These are phyloP conservation scores for Ectobius pallidus DNA, from an alignment of 2,888 invertebrate genomes.

Conservation along the genomic window DNA sequence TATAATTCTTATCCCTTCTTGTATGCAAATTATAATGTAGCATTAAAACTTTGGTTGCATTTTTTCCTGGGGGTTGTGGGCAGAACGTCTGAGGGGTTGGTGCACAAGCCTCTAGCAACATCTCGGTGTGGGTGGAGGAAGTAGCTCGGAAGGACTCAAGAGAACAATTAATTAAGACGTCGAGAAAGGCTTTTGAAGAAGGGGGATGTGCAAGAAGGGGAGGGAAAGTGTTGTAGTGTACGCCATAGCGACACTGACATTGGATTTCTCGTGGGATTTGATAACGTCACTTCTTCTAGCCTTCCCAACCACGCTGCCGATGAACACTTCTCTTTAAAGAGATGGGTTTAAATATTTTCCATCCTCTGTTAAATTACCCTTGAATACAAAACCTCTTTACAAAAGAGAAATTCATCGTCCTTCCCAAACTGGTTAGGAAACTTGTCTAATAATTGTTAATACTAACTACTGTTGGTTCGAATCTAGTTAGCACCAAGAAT, in stretches of 20 bases:
- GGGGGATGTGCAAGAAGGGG: background rate
- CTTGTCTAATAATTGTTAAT: too few species aligned
- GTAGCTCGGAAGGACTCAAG: conserved; percentile 25
- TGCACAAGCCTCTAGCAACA: background rate
- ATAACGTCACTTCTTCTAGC: conserved; percentile 1
- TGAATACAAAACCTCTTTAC: too few species aligned
- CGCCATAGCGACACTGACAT: background rate
- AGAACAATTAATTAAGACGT: conserved; percentile 40
- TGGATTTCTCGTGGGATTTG: conserved; percentile 23
- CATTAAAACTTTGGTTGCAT: conserved; percentile 37
- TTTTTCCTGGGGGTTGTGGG: background rate
- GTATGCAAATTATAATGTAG: conserved; percentile 38
- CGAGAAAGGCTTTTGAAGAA: conserved; percentile 13
- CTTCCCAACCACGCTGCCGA: background rate
- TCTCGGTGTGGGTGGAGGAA: background rate
- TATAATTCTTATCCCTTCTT: background rate
- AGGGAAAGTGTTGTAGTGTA: conserved; percentile 8
- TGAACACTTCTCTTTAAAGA: too few species aligned
- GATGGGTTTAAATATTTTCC: too few species aligned
- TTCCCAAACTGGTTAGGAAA: too few species aligned
- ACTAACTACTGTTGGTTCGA: too few species aligned
- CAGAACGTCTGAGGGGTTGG: background rate
- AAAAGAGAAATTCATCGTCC: too few species aligned
- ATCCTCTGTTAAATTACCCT: too few species aligned
- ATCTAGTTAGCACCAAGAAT: too few species aligned